Percentiles rank a stretch among this genome's conserved stretches.
Evolutionary conservation across 2,113 vertebrate genomes (phyloP).

Genomic region (Drymodes brunneopygia): DNA sequence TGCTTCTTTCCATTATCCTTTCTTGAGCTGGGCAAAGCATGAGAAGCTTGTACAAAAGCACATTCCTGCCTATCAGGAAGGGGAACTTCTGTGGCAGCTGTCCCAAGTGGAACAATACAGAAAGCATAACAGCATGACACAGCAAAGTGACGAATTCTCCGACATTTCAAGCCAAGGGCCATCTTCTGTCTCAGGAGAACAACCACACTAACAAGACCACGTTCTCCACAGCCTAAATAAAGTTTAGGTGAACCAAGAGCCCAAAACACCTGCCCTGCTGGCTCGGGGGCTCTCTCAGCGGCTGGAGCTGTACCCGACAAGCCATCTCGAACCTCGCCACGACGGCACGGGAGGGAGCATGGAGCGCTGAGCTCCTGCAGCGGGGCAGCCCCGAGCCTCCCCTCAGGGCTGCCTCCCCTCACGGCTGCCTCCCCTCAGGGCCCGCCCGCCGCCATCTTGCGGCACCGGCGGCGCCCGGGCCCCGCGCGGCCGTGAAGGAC

Average conservation of each 20-base stretch:
- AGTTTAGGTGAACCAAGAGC: rapidly evolving
- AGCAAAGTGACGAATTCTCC: not conserved
- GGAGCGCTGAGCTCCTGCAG: not conserved
- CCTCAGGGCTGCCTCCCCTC: not conserved
- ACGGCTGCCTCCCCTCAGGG: not conserved
- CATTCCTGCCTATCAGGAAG: not conserved
- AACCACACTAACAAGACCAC: not conserved
- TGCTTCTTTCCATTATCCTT: not conserved
- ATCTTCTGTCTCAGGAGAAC: not conserved
- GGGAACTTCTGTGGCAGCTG: not conserved
- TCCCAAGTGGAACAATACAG: not conserved
- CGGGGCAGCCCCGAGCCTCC: rapidly evolving
- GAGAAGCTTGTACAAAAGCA: not conserved
- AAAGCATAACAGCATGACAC: rapidly evolving
- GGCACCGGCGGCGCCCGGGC: not conserved
- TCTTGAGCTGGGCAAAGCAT: not conserved
- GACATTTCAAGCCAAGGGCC: too few species aligned
- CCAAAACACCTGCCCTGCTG: rapidly evolving
- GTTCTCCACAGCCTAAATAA: not conserved
- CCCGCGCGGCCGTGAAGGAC: not conserved
- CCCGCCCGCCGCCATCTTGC: not conserved
- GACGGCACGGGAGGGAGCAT: too few species aligned
- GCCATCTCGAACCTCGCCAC: not conserved
- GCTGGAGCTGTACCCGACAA: not conserved
- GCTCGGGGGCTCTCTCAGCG: not conserved